Conservation (phyloP, 2,888 invertebrate genomes). For the Rhagonycha fulva region DNA sequence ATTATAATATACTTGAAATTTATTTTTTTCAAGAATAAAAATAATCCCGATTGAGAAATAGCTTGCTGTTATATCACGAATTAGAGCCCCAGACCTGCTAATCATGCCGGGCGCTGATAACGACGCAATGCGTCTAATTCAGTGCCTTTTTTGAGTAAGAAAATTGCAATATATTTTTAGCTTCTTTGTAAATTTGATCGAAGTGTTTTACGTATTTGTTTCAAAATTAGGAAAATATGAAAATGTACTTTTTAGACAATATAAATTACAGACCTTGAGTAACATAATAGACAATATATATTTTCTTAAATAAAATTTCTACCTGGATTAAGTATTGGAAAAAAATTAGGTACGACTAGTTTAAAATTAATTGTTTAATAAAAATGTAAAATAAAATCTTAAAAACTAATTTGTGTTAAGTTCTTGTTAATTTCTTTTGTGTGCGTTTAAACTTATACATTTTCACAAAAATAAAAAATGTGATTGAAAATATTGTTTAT, state of each 20-base stretch:
- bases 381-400: not conserved
- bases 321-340: not conserved
- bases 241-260: not conserved
- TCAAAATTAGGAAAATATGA: not conserved
- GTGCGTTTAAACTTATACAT: too few relatives aligned
- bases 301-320: not conserved
- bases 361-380: not conserved
- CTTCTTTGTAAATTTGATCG: not conserved
- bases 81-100: too few relatives aligned
- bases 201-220: not conserved
- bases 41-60: too few relatives aligned
- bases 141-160: not conserved
- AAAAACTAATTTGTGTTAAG: not conserved
- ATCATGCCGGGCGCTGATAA: too few relatives aligned
- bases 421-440: too few relatives aligned
- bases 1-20: too few relatives aligned
- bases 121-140: too few relatives aligned
- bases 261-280: not conserved
- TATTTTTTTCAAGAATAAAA: too few relatives aligned
- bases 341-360: not conserved
- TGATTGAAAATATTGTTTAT: too few relatives aligned
- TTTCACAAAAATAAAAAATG: too few relatives aligned
- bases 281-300: not conserved
- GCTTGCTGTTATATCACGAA: too few relatives aligned
- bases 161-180: not conserved